A percentile compares a stretch with the other conserved stretches of the same genome.
phyloP scores from a whole-genome alignment of 2,113 vertebrate genomes.

The Mandrillus leucophaeus region DNA sequence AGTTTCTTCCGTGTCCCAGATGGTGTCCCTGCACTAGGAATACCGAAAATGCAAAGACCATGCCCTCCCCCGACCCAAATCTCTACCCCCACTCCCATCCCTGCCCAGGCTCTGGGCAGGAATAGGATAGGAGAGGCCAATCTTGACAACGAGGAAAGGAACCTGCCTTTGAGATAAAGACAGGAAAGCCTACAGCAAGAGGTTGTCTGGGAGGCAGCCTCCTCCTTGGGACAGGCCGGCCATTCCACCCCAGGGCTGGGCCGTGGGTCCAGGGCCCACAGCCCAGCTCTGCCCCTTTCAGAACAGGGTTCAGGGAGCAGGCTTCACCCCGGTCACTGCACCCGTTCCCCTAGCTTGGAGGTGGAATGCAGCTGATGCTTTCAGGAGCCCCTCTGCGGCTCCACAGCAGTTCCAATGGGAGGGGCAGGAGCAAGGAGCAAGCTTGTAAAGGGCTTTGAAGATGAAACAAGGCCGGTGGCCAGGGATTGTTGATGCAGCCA shows the following conservation, averaged over 20 bases:
- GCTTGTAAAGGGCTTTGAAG: slow-evolving; percentile 79
- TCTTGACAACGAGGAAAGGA: background rate
- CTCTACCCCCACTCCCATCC: too few species aligned
- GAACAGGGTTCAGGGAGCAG: background rate
- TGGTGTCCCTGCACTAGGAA: background rate
- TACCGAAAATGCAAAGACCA: background rate
- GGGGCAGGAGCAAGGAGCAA: slow-evolving; percentile 39
- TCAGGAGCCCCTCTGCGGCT: background rate
- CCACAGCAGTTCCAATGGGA: background rate
- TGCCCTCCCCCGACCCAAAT: background rate
- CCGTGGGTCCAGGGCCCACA: background rate
- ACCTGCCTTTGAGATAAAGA: background rate
- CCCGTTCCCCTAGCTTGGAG: background rate
- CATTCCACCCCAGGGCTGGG: background rate
- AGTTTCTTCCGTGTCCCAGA: background rate
- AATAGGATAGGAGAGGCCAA: background rate
- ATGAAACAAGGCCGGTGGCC: slow-evolving; percentile 70
- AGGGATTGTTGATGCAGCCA: slow-evolving; percentile 65
- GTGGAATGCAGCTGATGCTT: background rate
- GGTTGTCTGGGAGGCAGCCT: background rate
- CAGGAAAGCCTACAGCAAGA: background rate
- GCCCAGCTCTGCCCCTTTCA: background rate
- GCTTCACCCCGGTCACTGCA: background rate
- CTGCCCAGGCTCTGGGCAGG: background rate
- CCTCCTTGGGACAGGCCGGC: background rate